These are phyloP conservation scores for Mesitornis unicolor DNA, from an alignment of 2,113 vertebrate genomes.

Conservation along the genomic window DNA sequence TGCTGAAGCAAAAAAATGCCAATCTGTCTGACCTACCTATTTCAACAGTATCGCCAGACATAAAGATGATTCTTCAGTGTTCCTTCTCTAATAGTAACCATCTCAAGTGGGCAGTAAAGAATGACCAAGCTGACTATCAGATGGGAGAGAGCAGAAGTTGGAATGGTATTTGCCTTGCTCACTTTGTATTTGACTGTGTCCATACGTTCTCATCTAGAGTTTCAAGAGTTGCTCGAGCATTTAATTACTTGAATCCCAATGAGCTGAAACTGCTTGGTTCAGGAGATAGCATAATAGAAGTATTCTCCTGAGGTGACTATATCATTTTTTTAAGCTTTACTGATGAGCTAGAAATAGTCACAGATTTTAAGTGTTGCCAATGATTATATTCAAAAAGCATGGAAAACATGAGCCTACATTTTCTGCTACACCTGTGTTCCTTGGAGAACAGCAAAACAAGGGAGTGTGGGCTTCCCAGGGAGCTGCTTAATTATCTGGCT, in stretches of 20 bases:
- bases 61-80: constrained; percentile 19
- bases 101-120: constrained; percentile 50
- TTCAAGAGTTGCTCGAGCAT: constrained; percentile 23
- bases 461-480: neutral
- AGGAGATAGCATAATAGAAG: constrained; percentile 20
- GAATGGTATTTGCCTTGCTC: neutral
- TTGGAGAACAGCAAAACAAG: neutral
- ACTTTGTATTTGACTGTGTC: neutral
- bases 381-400: neutral
- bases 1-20: constrained; percentile 28
- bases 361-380: constrained; percentile 5
- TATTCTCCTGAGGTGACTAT: neutral
- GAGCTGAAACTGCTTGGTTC: constrained; percentile 33
- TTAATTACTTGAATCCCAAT: constrained; percentile 55
- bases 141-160: constrained; percentile 2
- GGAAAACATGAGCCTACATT: neutral
- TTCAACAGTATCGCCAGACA: neutral
- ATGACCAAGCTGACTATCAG: constrained; percentile 24
- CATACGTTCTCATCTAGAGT: neutral
- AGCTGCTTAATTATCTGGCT: neutral
- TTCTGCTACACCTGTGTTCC: neutral
- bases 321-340: neutral
- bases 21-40: constrained; percentile 14
- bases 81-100: neutral
- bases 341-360: neutral